Percentiles rank a stretch among this genome's conserved stretches.
phyloP scores from a whole-genome alignment of 2,113 vertebrate species.

The Passer domesticus region DNA sequence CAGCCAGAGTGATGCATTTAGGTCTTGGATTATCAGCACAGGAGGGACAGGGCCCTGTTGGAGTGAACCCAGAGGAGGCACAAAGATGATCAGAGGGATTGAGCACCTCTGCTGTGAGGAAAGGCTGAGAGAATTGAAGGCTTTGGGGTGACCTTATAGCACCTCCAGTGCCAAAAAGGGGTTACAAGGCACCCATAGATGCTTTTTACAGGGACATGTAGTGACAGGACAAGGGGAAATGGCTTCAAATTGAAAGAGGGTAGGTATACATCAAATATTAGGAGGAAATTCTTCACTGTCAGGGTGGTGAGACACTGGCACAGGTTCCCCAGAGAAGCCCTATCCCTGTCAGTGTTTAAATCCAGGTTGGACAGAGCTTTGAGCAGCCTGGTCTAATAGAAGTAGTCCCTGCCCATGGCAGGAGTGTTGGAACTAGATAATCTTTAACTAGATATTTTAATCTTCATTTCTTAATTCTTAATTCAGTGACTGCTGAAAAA shows the following conservation, averaged over 20 bases:
- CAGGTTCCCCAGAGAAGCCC: background rate
- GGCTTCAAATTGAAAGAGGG: background rate
- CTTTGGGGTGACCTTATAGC: too few relatives aligned
- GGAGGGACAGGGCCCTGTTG: background rate
- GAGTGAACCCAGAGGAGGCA: background rate
- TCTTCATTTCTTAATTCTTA: background rate
- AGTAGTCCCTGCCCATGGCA: background rate
- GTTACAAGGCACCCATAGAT: background rate
- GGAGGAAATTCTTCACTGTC: background rate
- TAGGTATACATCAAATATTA: background rate
- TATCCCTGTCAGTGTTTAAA: background rate
- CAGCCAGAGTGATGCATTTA: accelerated
- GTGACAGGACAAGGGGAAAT: background rate
- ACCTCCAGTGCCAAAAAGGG: background rate
- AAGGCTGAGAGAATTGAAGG: background rate
- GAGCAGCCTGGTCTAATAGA: too few relatives aligned
- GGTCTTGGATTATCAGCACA: background rate
- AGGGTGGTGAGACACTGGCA: background rate
- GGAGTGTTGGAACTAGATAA: background rate
- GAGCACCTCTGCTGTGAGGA: background rate
- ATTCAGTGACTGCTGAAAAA: background rate
- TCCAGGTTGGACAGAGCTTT: background rate
- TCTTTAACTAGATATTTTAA: background rate
- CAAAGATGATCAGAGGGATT: background rate
- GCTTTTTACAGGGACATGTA: background rate